Conservation (phyloP, 2,797 vertebrate genomes). For the Brachyrhaphis roseni region DNA sequence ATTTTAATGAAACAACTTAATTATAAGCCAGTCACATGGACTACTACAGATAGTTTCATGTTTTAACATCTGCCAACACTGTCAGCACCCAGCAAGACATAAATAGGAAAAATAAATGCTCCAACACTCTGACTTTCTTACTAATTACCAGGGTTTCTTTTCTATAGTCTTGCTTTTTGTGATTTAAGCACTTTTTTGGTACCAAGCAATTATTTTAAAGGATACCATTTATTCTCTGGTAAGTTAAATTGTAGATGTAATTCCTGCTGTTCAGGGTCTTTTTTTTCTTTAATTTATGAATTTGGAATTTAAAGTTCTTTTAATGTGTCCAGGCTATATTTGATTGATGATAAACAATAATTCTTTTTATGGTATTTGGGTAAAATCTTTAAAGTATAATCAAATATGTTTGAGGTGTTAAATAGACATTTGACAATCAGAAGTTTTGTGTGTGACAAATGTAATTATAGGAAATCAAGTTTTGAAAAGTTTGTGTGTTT, state of each 20-base stretch:
- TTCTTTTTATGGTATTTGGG: neutral
- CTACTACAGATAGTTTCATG: conserved; percentile 17
- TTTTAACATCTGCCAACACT: conserved; percentile 24
- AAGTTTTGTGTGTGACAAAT: neutral
- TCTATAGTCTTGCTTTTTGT: neutral
- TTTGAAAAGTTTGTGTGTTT: neutral
- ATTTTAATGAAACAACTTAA: conserved; percentile 33
- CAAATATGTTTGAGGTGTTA: neutral
- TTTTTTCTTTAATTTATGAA: neutral
- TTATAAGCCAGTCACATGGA: conserved; percentile 8
- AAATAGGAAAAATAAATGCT: conserved; percentile 8
- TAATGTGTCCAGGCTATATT: neutral
- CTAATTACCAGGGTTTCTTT: neutral
- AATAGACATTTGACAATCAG: neutral
- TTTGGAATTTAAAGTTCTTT: neutral
- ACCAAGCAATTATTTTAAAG: neutral
- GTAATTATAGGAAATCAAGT: neutral
- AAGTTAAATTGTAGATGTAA: neutral
- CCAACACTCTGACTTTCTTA: neutral
- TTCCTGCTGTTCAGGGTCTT: neutral
- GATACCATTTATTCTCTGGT: neutral
- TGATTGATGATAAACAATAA: neutral
- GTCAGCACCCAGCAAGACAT: conserved; percentile 21
- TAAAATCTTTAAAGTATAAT: neutral
- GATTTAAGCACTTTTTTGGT: neutral